Conservation (phyloP, 2,888 invertebrate genomes). For the Sinohyriopsis cumingii region DNA sequence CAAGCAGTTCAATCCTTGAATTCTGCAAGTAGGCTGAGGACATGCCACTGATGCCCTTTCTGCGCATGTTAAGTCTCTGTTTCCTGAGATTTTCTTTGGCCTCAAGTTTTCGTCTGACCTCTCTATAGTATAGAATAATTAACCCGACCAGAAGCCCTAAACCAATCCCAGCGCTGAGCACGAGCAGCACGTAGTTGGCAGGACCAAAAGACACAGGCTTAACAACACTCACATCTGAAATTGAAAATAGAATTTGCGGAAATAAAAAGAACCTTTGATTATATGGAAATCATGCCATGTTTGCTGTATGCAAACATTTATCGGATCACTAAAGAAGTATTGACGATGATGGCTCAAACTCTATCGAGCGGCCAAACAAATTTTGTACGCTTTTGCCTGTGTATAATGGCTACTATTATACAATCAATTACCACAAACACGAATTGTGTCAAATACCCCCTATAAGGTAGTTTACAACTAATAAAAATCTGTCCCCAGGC, state of each 20-base stretch:
- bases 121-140: slow-evolving; percentile 27
- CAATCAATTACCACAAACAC: too few species aligned
- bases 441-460: too few species aligned
- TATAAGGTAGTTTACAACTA: too few species aligned
- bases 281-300: too few species aligned
- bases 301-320: too few species aligned
- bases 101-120: slow-evolving; percentile 18
- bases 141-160: slow-evolving; percentile 25
- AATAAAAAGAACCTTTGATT: background rate
- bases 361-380: too few species aligned
- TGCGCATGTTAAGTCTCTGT: slow-evolving; percentile 32
- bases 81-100: slow-evolving; percentile 22
- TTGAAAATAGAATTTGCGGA: background rate
- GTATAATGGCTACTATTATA: too few species aligned
- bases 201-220: slow-evolving; percentile 28
- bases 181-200: slow-evolving; percentile 32
- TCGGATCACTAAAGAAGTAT: too few species aligned
- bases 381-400: too few species aligned
- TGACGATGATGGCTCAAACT: too few species aligned
- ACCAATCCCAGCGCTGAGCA: slow-evolving; percentile 29
- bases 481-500: too few species aligned
- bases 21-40: background rate
- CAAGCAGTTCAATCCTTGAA: slow-evolving; percentile 2
- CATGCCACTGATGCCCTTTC: slow-evolving; percentile 40
- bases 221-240: slow-evolving; percentile 34